Conservation (phyloP, 2,888 invertebrate genomes). For the Stenchaetothrips biformis region DNA sequence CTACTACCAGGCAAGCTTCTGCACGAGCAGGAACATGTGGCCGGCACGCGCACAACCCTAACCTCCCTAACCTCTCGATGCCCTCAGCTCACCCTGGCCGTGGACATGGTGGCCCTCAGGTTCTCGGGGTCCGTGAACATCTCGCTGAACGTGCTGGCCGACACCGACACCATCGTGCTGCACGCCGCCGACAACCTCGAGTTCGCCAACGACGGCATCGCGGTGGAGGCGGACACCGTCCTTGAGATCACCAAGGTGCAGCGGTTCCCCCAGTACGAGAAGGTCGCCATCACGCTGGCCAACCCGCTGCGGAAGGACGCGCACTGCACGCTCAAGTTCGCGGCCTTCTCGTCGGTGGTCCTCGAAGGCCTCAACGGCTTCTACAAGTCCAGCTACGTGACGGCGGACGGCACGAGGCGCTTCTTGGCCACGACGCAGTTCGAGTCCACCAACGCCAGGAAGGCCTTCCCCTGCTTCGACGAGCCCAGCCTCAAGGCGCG, state of each 20-base stretch:
- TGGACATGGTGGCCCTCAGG: constrained; percentile 49
- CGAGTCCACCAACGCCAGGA: constrained; percentile 69
- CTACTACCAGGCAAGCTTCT: constrained; percentile 52
- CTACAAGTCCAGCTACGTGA: constrained; percentile 65
- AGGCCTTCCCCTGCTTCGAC: constrained; percentile 88
- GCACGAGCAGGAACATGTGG: constrained; percentile 47
- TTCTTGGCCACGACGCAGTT: constrained; percentile 72
- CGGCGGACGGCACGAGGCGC: constrained; percentile 45
- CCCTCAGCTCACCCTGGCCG: constrained; percentile 57
- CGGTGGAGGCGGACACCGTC: constrained; percentile 41
- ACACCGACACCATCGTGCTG: constrained; percentile 9
- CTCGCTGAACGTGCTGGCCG: neutral
- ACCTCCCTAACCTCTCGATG: neutral
- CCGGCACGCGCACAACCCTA: constrained; percentile 53
- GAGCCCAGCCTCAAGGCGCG: constrained; percentile 83
- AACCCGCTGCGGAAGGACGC: constrained; percentile 47
- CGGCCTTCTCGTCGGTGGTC: constrained; percentile 59
- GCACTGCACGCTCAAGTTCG: constrained; percentile 50
- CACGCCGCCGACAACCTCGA: constrained; percentile 10
- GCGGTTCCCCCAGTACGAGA: constrained; percentile 43
- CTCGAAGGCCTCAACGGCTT: constrained; percentile 62
- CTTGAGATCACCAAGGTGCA: constrained; percentile 41
- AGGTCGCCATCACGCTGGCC: constrained; percentile 42
- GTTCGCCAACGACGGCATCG: constrained; percentile 25
- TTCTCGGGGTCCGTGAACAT: neutral